Conservation (phyloP, 2,797 vertebrate species). For the Agapornis canus region DNA sequence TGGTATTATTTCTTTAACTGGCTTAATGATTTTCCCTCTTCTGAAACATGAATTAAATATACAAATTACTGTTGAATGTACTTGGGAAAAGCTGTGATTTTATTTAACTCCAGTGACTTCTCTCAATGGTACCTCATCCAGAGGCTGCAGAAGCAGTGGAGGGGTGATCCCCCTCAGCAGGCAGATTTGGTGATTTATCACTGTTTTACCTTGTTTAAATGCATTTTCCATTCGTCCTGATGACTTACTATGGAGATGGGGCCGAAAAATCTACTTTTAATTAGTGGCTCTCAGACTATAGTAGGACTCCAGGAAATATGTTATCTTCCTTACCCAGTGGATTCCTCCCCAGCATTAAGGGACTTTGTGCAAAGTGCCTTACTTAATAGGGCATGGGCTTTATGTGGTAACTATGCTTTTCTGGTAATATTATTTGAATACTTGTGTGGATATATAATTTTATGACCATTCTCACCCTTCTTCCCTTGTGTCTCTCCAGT, state of each 20-base stretch:
- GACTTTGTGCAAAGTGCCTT: not conserved
- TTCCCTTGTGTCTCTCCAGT: not conserved
- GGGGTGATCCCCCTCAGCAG: not conserved
- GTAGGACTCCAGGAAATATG: not conserved
- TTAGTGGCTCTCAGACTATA: not conserved
- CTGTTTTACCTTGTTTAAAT: not conserved
- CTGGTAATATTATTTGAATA: not conserved
- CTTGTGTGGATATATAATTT: not conserved
- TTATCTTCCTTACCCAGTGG: not conserved
- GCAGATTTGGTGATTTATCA: not conserved
- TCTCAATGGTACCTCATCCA: not conserved
- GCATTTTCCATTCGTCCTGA: not conserved
- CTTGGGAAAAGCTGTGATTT: not conserved
- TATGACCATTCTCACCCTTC: not conserved
- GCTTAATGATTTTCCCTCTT: constrained; percentile 46
- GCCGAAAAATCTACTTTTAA: not conserved
- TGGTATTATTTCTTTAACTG: not conserved
- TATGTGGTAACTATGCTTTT: not conserved
- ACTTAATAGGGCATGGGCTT: not conserved
- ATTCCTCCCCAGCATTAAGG: not conserved
- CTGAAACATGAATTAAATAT: not conserved
- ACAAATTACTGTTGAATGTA: constrained; percentile 19
- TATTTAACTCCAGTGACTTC: not conserved
- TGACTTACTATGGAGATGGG: not conserved
- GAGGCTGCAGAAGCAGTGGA: not conserved